Evolutionary conservation across 2,888 invertebrate species (phyloP), one percentile per base, ranked within the genome.

Genomic region (Lithophane socia): DNA sequence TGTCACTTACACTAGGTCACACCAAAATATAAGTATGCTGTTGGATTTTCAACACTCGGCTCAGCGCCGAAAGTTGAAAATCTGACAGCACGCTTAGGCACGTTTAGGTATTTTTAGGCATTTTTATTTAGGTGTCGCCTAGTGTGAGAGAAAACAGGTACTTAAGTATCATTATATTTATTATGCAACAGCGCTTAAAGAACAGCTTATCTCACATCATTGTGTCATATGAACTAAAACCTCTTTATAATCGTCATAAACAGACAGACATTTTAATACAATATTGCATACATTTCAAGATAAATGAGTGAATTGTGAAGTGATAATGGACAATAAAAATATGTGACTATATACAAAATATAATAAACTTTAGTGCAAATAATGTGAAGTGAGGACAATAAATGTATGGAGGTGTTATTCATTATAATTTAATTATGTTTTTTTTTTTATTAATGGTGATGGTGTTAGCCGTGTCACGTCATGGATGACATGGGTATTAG

Each of bases 251-350:
- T 60, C 52, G 44, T 68, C n/a, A 63, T 77, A 74, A 63, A 58
- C 60, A 73, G 37, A 77, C 67, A 74, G 76, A 72, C 72, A 73
- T 56, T 77, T 69, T 37, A 61, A 44, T 42, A 77, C 69, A 74
- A 73, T 56, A 56, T 49, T 66, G 21, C 61, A 63, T 60, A 66
- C 44, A 75, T 71, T 75, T 71, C 54, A 74, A 69, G 68, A 75
- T 78, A 80, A 75, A 68, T 42, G 24, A 66, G 81, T 73, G 76
- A 70, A 61, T 54, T 47, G 60, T 77, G 79, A 18, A 69, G 71
- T 74, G 80, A 79, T 79, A 84, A 76, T 16, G 42, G 73, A 80
- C 79, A 79, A 83, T 80, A 80, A 86, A 72, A 73, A 63, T 76
- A 65, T 66, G 29, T 66, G 42, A 68, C 73, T 37, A 75, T 65